These are phyloP conservation scores for Alviniconcha marisindica DNA, from an alignment of 1,140 invertebrate genomes.

Conservation along the genomic window DNA sequence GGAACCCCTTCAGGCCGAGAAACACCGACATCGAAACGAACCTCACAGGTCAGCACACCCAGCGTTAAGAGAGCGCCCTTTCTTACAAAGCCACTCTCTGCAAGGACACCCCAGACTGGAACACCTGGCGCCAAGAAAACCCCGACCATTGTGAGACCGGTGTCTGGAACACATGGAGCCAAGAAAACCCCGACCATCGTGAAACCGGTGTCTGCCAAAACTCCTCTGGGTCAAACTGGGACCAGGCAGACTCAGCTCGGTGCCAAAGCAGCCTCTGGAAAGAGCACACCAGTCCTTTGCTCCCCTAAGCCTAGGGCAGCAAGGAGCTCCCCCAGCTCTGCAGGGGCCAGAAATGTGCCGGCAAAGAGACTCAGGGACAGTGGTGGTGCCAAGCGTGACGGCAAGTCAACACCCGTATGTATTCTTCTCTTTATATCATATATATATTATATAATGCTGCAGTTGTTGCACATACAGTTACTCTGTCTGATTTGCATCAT, in stretches of 20 bases:
- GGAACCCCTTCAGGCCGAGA: background rate
- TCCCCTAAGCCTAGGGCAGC: background rate
- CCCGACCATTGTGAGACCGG: background rate
- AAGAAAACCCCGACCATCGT: background rate
- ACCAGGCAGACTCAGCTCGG: background rate
- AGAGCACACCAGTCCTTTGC: background rate
- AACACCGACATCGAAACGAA: background rate
- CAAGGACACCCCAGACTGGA: background rate
- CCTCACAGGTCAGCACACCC: background rate
- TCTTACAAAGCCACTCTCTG: background rate
- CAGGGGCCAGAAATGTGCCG: background rate
- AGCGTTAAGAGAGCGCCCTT: no score
- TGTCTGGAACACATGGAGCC: background rate
- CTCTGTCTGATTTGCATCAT: no score
- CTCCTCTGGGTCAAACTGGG: no score
- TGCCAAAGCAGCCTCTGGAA: background rate
- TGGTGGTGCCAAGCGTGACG: no score
- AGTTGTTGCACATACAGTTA: no score
- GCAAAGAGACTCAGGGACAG: background rate
- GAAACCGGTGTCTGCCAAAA: background rate
- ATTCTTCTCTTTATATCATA: no score
- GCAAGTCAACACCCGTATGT: no score
- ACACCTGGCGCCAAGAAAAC: background rate
- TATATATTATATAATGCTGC: no score
- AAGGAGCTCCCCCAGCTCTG: no score